These are phyloP conservation scores for Thinocorus orbignyianus DNA, from an alignment of 2,113 vertebrate species.

Conservation along the genomic window DNA sequence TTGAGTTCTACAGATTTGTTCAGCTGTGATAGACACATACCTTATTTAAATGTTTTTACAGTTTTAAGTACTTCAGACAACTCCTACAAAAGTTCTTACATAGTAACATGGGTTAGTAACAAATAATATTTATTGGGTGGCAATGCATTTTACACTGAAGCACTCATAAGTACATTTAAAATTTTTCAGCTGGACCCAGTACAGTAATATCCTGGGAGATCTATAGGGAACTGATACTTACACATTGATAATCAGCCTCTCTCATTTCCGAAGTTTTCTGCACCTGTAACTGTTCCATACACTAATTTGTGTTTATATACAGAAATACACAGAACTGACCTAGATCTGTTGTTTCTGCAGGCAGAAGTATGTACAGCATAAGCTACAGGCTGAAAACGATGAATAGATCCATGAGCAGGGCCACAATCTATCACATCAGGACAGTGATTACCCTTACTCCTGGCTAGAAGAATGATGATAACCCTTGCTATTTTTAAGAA, in stretches of 20 bases:
- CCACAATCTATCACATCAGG: background rate
- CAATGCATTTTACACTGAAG: background rate
- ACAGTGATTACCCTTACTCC: background rate
- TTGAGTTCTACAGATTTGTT: background rate
- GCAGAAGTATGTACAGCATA: background rate
- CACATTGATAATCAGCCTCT: background rate
- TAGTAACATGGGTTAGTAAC: background rate
- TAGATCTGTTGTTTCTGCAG: background rate
- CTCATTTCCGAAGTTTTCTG: background rate
- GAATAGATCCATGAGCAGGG: background rate
- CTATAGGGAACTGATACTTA: background rate
- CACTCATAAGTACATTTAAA: background rate
- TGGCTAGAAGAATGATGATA: background rate
- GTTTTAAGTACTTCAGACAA: background rate
- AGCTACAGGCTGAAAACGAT: background rate
- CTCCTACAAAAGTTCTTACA: background rate
- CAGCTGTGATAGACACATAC: background rate
- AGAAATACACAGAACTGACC: background rate
- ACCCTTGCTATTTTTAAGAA: background rate
- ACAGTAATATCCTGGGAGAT: background rate
- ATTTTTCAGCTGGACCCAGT: background rate
- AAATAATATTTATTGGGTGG: background rate
- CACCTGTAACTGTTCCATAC: background rate
- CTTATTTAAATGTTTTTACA: background rate
- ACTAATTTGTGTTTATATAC: background rate